Evolutionary conservation across 2,888 invertebrate genomes (phyloP).

Genomic region (Dynastes grantii): DNA sequence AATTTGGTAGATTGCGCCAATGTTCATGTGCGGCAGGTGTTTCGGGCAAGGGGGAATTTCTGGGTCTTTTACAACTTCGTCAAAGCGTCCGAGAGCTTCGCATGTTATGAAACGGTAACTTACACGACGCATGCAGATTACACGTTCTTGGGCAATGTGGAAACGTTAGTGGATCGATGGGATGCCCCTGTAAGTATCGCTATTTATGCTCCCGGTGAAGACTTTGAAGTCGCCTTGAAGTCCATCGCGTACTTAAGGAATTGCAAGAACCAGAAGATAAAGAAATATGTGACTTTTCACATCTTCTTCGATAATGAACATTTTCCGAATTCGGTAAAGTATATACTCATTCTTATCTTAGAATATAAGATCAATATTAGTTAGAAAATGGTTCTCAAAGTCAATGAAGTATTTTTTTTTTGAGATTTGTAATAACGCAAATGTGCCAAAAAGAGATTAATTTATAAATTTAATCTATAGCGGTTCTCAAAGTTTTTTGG

Average conservation of each 20-base stretch:
- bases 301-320: slow-evolving; percentile 87
- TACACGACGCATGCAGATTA: slow-evolving; percentile 91
- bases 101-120: slow-evolving; percentile 85
- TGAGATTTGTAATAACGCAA: no score
- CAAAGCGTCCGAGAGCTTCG: slow-evolving; percentile 75
- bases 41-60: slow-evolving; percentile 68
- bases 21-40: not conserved
- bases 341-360: no score
- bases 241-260: slow-evolving; percentile 85
- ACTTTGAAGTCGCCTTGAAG: slow-evolving; percentile 81
- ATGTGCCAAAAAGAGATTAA: no score
- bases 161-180: slow-evolving; percentile 86
- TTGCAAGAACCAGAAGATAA: slow-evolving; percentile 79
- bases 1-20: slow-evolving; percentile 2
- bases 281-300: slow-evolving; percentile 86
- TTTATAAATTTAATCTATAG: no score
- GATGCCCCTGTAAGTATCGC: slow-evolving; percentile 88
- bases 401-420: no score
- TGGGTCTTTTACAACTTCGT: slow-evolving; percentile 90
- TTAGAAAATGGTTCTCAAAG: no score
- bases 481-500: no score
- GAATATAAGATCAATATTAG: no score
- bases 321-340: slow-evolving; percentile 76
- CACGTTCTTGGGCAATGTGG: slow-evolving; percentile 89
- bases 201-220: slow-evolving; percentile 87